phyloP scores from a whole-genome alignment of 2,113 vertebrate species.

The Tachycineta bicolor region DNA sequence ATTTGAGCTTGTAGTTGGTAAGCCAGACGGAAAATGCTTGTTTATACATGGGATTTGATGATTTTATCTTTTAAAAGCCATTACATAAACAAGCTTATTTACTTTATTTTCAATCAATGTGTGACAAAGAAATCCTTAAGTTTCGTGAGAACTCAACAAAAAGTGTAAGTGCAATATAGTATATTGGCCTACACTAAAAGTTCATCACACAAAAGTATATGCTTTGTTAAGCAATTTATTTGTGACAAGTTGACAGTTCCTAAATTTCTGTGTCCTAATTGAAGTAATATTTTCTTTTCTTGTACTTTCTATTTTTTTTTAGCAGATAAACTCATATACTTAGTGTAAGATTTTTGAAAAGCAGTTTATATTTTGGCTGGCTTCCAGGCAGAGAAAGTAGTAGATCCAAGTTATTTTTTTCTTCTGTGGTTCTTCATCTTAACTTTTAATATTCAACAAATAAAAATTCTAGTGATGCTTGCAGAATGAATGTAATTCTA shows the following conservation, averaged over 20 bases:
- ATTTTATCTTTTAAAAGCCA: not conserved
- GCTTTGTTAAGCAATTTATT: not conserved
- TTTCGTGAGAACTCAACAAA: not conserved
- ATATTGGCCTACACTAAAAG: not conserved
- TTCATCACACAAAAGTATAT: not conserved
- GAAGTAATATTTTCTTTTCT: not conserved
- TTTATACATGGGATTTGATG: not conserved
- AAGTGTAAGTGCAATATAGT: not conserved
- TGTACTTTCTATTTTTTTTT: not conserved
- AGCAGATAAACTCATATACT: not conserved
- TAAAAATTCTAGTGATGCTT: not conserved
- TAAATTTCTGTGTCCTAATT: not conserved
- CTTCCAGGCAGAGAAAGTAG: not conserved
- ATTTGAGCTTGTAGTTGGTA: not conserved
- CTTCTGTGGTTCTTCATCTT: not conserved
- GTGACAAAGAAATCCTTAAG: not conserved
- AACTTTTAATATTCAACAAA: not conserved
- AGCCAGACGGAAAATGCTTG: not conserved
- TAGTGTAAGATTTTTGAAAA: not conserved
- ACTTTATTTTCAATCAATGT: not conserved
- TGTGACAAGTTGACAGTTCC: not conserved
- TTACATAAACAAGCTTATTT: not conserved
- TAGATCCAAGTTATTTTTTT: not conserved
- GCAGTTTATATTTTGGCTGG: not conserved
- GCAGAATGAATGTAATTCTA: not conserved